Percentiles rank a stretch among this genome's conserved stretches.
These are phyloP conservation scores for Drepana falcataria DNA, from an alignment of 2,888 invertebrate genomes.

Conservation along the genomic window DNA sequence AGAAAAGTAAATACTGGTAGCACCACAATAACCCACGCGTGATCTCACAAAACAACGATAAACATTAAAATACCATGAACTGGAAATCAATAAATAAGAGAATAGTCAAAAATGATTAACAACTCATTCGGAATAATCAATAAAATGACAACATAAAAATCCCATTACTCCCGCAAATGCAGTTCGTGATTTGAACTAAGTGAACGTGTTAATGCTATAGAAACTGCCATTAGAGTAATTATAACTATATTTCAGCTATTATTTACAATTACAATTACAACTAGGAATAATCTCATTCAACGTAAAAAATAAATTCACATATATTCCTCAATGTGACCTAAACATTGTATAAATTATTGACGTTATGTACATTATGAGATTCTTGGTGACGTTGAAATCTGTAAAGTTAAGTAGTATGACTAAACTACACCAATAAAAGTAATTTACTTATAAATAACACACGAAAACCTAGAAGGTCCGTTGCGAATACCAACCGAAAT, in stretches of 20 bases:
- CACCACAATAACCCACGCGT: slow-evolving; percentile 30
- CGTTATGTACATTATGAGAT: slow-evolving; percentile 38
- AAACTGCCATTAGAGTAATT: slow-evolving; percentile 52
- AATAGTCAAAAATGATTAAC: slow-evolving; percentile 27
- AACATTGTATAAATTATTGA: slow-evolving; percentile 16
- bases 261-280: slow-evolving; percentile 62
- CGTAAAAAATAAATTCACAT: slow-evolving; percentile 45
- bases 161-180: slow-evolving; percentile 10
- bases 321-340: slow-evolving; percentile 58
- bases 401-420: slow-evolving; percentile 8
- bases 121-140: slow-evolving; percentile 18
- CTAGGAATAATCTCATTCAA: slow-evolving; percentile 74
- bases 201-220: slow-evolving; percentile 40
- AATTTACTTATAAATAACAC: too few relatives aligned
- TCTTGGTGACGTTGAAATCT: slow-evolving; percentile 33
- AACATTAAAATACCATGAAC: slow-evolving; percentile 25
- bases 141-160: slow-evolving; percentile 17
- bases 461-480: too few relatives aligned
- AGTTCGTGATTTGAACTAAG: slow-evolving; percentile 20
- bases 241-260: slow-evolving; percentile 56
- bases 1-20: slow-evolving; percentile 29
- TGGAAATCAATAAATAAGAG: slow-evolving; percentile 36
- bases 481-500: background rate
- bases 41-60: slow-evolving; percentile 42
- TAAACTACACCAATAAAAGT: slow-evolving; percentile 2